Evolutionary conservation across 2,797 vertebrate species (phyloP), one percentile per base, ranked within the genome.

Genomic region (Anguilla anguilla): DNA sequence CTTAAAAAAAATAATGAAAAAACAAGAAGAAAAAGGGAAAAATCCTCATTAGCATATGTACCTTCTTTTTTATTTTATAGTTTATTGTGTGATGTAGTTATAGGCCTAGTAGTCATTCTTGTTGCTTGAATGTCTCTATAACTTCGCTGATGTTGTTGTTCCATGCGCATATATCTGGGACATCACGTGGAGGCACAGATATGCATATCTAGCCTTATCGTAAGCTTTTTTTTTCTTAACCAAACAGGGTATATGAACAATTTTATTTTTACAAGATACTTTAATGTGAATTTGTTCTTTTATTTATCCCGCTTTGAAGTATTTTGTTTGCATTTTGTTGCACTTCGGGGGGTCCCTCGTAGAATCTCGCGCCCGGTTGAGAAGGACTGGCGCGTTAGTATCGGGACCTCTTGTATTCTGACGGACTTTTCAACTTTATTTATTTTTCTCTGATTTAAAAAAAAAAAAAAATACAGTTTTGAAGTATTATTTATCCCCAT

Each of bases 191-290:
- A 90, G 90, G 91, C 90, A 87, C 86, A 90, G 92, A 94, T 94
- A 94, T 91, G 88, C 91, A 95, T 96, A 93, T 96, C 96, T 96
- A 74, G 69, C 69, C 69, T 74, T 94, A 94, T 96, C 94, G 91
- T 96, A 93, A 91, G 95, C 92, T 96, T 96, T 95, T 97, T 97
- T 97, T 96, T 97, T 97, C 97, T 96, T 94, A 96, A 96, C 96
- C 97, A 97, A 98, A 99, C 98, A 99, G 98, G 98, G 98, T 99
- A 98, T 98, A 97, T 97, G 96, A 97, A 97, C 96, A 97, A 39
- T 43, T 43, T 43, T 19, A 17, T 31, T 72, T 96, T 97, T 97
- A 96, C 97, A 89, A 86, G 92, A 94, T 94, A 96, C 93, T 96
- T 97, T 95, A 97, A 97, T 98, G 97, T 98, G 97, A 98, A 98